Conservation (phyloP, 2,888 invertebrate species). For the Bombylius discolor region DNA sequence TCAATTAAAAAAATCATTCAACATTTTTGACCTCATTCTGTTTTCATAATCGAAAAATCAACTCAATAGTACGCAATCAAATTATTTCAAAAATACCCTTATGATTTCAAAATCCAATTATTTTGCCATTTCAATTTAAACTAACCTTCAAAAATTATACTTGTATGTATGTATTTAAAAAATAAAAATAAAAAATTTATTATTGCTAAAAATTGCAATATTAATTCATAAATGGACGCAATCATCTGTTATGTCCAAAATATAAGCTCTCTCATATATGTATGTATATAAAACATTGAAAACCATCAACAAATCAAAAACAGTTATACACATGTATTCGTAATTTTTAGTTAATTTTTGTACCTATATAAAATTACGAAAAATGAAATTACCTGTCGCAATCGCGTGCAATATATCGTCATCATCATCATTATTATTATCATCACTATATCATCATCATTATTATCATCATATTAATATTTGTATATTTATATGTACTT, state of each 20-base stretch:
- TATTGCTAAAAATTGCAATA: background rate
- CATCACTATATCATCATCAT: no score
- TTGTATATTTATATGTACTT: no score
- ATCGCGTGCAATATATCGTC: background rate
- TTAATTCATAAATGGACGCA: background rate
- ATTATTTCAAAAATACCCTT: background rate
- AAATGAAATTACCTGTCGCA: background rate
- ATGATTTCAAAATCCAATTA: background rate
- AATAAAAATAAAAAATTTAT: background rate
- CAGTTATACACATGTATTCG: no score
- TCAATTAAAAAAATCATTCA: no score
- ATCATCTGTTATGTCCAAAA: background rate
- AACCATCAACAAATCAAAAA: background rate
- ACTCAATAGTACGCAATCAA: no score
- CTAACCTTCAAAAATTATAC: background rate
- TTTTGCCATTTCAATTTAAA: background rate
- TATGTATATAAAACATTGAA: background rate
- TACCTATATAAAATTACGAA: background rate
- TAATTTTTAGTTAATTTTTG: background rate
- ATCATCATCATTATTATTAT: no score
- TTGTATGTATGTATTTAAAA: background rate
- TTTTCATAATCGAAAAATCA: no score
- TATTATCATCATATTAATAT: no score
- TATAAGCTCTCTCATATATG: background rate
- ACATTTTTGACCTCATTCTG: no score